Conservation (phyloP, 2,797 vertebrate species). For the Halcyon badia region DNA sequence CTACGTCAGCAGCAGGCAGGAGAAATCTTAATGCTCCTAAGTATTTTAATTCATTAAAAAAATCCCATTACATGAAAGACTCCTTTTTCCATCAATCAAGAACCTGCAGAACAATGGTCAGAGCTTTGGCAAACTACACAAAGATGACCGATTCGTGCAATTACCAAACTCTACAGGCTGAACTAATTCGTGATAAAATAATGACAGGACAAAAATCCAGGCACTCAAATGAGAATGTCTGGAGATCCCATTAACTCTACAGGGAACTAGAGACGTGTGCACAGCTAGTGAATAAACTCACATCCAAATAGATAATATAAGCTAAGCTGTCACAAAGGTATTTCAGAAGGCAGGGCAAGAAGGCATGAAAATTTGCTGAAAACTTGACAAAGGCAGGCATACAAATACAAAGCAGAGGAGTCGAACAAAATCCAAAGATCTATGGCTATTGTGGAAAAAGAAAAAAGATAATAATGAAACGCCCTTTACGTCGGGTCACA, state of each 20-base stretch:
- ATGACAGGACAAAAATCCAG: slow-evolving; percentile 41
- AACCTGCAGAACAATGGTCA: slow-evolving; percentile 11
- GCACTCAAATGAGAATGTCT: slow-evolving; percentile 8
- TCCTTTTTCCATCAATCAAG: slow-evolving; percentile 4
- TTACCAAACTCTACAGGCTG: slow-evolving; percentile 31
- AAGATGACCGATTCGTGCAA: slow-evolving; percentile 24
- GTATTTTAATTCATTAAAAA: not conserved
- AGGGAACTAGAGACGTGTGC: not conserved
- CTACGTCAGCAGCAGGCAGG: not conserved
- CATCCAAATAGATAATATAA: not conserved
- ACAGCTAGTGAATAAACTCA: not conserved
- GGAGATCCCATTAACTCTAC: not conserved
- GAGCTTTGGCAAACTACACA: slow-evolving; percentile 21
- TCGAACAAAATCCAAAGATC: not conserved
- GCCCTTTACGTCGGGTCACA: not conserved
- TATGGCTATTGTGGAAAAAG: not conserved
- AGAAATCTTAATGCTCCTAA: not conserved
- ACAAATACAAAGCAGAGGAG: not conserved
- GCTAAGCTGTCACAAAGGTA: not conserved
- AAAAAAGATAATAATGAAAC: not conserved
- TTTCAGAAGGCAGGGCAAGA: not conserved
- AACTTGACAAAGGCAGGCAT: not conserved
- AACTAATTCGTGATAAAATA: slow-evolving; percentile 38
- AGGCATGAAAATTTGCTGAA: not conserved
- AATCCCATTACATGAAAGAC: not conserved